A percentile compares a stretch with the other conserved stretches of the same genome.
phyloP scores from a whole-genome alignment of 2,113 vertebrate genomes.

The Megaleporinus macrocephalus region DNA sequence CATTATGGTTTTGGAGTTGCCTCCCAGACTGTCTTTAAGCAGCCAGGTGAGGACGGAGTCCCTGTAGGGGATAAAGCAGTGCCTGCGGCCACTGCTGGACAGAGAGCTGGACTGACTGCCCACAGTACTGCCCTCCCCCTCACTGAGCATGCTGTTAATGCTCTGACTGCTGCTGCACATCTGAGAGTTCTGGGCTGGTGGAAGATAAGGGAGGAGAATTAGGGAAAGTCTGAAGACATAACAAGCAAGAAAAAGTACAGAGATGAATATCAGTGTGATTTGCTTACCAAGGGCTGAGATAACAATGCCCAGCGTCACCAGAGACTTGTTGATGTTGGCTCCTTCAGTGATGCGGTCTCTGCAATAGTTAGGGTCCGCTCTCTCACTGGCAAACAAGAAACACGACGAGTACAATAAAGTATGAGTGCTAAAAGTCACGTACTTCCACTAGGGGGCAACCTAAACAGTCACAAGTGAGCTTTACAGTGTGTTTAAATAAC shows the following conservation, averaged over 20 bases:
- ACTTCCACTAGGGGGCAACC: slow-evolving; percentile 68
- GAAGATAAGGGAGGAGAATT: neutral
- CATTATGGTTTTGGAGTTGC: slow-evolving; percentile 98
- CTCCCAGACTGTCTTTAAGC: slow-evolving; percentile 95
- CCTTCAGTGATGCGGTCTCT: slow-evolving; percentile 94
- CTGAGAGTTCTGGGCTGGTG: slow-evolving; percentile 94
- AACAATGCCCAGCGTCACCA: slow-evolving; percentile 96
- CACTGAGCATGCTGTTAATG: slow-evolving; percentile 85
- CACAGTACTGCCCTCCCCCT: slow-evolving; percentile 78
- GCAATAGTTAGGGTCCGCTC: slow-evolving; percentile 93
- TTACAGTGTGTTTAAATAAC: neutral
- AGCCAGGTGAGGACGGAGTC: slow-evolving; percentile 98
- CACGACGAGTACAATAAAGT: neutral
- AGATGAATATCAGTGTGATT: neutral
- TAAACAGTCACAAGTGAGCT: slow-evolving; percentile 8
- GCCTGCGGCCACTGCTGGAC: slow-evolving; percentile 75
- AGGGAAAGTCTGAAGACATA: neutral
- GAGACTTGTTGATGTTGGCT: slow-evolving; percentile 97
- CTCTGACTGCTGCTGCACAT: slow-evolving; percentile 93
- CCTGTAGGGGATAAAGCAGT: slow-evolving; percentile 92
- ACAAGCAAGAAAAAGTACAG: neutral
- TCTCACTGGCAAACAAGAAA: slow-evolving; percentile 80
- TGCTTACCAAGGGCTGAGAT: slow-evolving; percentile 93
- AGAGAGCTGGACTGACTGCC: slow-evolving; percentile 79
- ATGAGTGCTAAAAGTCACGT: neutral